Conservation (phyloP, 2,888 invertebrate species). For the Nomada ferruginata region DNA sequence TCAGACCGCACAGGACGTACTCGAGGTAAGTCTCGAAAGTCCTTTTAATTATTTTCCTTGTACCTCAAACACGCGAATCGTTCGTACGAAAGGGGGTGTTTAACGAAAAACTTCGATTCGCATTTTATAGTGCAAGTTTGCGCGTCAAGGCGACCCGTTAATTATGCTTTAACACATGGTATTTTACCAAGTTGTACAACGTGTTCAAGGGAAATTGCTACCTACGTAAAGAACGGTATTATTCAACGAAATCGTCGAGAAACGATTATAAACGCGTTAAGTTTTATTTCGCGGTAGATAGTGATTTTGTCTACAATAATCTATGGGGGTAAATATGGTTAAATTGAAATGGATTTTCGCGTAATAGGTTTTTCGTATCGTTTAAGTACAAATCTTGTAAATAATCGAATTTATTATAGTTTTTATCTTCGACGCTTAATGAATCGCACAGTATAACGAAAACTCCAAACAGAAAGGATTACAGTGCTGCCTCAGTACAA, state of each 20-base stretch:
- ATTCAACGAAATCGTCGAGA: background rate
- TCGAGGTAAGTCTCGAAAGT: constrained; percentile 88
- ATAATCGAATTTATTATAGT: too few relatives aligned
- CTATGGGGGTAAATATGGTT: background rate
- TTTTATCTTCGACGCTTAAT: too few relatives aligned
- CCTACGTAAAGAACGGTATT: background rate
- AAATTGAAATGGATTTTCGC: too few relatives aligned
- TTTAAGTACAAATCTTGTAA: too few relatives aligned
- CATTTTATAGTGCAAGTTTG: background rate
- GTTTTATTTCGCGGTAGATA: too few relatives aligned
- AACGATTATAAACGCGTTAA: background rate
- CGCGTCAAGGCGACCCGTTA: background rate
- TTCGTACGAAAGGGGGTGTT: background rate
- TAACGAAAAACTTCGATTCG: background rate
- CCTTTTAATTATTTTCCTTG: constrained; percentile 26
- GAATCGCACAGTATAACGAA: too few relatives aligned
- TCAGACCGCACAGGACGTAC: constrained; percentile 96
- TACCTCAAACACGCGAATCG: background rate
- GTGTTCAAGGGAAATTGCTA: background rate
- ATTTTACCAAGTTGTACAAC: background rate
- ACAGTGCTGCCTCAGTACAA: too few relatives aligned
- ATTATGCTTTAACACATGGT: constrained; percentile 2
- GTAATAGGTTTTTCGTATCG: too few relatives aligned
- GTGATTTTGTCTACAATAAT: background rate
- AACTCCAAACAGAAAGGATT: too few relatives aligned